Evolutionary conservation across 2,888 invertebrate species (phyloP), one percentile per base, ranked within the genome.

Genomic region (Protophormia terraenovae): DNA sequence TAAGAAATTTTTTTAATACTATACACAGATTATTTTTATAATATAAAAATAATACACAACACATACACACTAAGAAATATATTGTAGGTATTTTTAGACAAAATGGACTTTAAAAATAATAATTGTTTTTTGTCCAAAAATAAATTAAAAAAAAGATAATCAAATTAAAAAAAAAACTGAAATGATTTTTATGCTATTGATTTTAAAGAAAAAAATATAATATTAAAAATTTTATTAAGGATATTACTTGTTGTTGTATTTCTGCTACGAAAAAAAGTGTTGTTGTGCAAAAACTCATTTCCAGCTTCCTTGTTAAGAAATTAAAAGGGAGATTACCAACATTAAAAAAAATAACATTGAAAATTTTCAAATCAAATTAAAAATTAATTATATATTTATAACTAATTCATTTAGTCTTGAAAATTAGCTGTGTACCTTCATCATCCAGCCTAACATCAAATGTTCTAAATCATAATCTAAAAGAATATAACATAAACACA

Each of bases 11-110:
- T 72, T 67, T 29, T 50, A 67, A 50, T 50, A 67, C 14, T 22
- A 45, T 22, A 66, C 14, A 66, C 19, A 60, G 27, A 35, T 16
- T 27, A 62, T 60, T 32, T 47, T 47, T 75, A 71, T 71, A 71
- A 27, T 72, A 72, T 60, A 72, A 72, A 19, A 47, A 47, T 29
- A 55, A 47, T 45, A 41, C 24, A 50, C 16, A 35, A 14, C 24
- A 55, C 29, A 5, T 24, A n/a, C 24, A 60, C 27, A 67, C 45
- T 6, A 41, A 0, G 4, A 41, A 8, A n/a, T 24, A 41, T n/a
- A 45, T 27, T 32, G 16, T 32, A 47, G 55, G 38, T 53, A 53
- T 53, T n/a, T 58, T 47, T 35, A 16, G 10, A 32, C 19, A 19
- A 55, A 32, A 45, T 35, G n/a, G 50, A 38, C 19, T 35, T 64